Conservation (phyloP, 2,113 vertebrate species). For the Noturus placidus region DNA sequence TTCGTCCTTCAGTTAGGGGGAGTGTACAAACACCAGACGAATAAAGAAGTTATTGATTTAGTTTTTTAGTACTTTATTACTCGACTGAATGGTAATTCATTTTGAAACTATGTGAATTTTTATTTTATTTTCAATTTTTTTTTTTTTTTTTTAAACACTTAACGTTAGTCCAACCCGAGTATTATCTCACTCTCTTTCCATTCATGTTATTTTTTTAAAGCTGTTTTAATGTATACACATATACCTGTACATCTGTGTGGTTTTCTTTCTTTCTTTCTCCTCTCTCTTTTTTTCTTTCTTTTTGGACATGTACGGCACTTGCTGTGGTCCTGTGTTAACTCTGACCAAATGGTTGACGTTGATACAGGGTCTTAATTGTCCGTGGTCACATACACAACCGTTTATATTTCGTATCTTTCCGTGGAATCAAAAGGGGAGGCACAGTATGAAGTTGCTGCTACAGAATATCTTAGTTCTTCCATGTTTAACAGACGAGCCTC, state of each 20-base stretch:
- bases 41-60: conserved; percentile 87
- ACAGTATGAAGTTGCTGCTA: conserved; percentile 99
- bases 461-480: conserved; percentile 83
- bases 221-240: conserved; percentile 81
- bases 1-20: conserved; percentile 82
- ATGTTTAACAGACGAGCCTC: conserved; percentile 67
- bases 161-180: conserved; percentile 78
- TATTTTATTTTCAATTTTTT: conserved; percentile 70
- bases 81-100: conserved; percentile 95
- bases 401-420: conserved; percentile 76
- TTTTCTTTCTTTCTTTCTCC: conserved; percentile 49
- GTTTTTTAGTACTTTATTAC: conserved; percentile 99
- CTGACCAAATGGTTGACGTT: conserved; percentile 73
- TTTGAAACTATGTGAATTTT: conserved; percentile 91
- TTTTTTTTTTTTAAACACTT: conserved; percentile 86
- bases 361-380: conserved; percentile 63
- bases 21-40: conserved; percentile 73
- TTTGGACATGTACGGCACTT: conserved; percentile 72
- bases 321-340: conserved; percentile 77
- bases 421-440: conserved; percentile 99
- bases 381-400: conserved; percentile 68
- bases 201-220: conserved; percentile 76
- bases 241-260: conserved; percentile 44
- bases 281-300: conserved; percentile 8
- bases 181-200: conserved; percentile 79